Conservation (phyloP, 2,113 vertebrate genomes). For the Myocastor coypus region DNA sequence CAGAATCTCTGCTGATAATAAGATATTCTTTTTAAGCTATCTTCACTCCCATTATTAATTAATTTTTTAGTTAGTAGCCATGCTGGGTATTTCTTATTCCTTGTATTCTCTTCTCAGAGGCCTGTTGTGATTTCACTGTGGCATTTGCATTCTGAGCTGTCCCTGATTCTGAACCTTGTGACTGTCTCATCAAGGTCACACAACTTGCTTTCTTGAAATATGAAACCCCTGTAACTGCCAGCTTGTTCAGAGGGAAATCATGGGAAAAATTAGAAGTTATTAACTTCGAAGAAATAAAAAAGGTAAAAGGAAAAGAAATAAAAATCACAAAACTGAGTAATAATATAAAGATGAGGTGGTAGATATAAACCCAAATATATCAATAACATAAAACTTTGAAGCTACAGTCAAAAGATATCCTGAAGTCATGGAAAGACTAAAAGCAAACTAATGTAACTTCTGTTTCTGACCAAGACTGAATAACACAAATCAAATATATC, state of each 20-base stretch:
- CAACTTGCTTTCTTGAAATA: conserved; percentile 40
- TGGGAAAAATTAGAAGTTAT: conserved; percentile 16
- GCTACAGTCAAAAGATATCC: conserved; percentile 17
- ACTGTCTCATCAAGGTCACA: conserved; percentile 20
- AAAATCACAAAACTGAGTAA: neutral
- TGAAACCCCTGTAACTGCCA: conserved; percentile 15
- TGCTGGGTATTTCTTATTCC: conserved; percentile 22
- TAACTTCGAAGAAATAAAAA: neutral
- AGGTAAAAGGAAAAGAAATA: neutral
- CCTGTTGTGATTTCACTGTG: conserved; percentile 56
- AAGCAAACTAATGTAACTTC: conserved; percentile 21
- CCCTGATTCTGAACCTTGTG: conserved; percentile 17
- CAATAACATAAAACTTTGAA: neutral
- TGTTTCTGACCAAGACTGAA: conserved; percentile 20
- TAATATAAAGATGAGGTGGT: neutral
- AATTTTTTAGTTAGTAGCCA: conserved; percentile 45
- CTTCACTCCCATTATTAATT: conserved; percentile 50
- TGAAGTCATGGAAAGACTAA: conserved; percentile 5
- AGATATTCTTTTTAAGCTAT: conserved; percentile 12
- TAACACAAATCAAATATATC: neutral
- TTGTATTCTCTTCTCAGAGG: conserved; percentile 48
- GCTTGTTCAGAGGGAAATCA: neutral
- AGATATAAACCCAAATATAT: conserved; percentile 8
- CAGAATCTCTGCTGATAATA: conserved; percentile 31
- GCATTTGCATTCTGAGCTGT: conserved; percentile 28